A percentile compares a stretch with the other conserved stretches of the same genome.
phyloP scores from a whole-genome alignment of 2,113 vertebrate genomes.

The Archilochus colubris region DNA sequence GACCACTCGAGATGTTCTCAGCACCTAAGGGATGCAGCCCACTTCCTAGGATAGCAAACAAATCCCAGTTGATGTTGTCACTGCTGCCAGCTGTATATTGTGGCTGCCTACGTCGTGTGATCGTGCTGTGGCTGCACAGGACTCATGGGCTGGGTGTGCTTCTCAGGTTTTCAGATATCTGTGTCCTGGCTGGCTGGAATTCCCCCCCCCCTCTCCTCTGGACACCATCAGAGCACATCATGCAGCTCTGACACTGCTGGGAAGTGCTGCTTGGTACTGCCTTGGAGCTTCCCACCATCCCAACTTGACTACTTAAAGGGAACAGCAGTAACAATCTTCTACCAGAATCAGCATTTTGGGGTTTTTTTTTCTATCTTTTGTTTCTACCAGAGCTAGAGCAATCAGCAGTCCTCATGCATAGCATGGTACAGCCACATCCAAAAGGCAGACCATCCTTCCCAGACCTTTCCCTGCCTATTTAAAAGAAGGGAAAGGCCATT shows the following conservation, averaged over 20 bases:
- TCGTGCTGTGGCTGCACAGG: background rate
- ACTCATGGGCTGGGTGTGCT: background rate
- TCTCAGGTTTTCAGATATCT: background rate
- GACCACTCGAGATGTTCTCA: background rate
- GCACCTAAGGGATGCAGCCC: conserved; percentile 21
- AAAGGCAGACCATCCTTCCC: background rate
- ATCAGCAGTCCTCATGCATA: background rate
- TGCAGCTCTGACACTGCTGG: background rate
- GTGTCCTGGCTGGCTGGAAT: background rate
- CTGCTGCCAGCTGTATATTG: background rate
- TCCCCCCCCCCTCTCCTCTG: background rate
- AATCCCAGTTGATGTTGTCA: background rate
- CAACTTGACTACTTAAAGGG: background rate
- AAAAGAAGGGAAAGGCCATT: background rate
- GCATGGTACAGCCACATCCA: too few species aligned
- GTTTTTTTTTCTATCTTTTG: background rate
- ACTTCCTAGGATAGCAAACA: conserved; percentile 6
- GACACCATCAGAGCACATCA: accelerated
- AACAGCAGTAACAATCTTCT: background rate
- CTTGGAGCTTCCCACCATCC: background rate
- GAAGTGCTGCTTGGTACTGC: background rate
- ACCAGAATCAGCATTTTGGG: background rate
- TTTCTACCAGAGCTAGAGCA: background rate
- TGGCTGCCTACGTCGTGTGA: background rate
- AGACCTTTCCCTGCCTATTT: background rate